phyloP scores from a whole-genome alignment of 2,888 invertebrate genomes.

The Scaptomyza tumidula region DNA sequence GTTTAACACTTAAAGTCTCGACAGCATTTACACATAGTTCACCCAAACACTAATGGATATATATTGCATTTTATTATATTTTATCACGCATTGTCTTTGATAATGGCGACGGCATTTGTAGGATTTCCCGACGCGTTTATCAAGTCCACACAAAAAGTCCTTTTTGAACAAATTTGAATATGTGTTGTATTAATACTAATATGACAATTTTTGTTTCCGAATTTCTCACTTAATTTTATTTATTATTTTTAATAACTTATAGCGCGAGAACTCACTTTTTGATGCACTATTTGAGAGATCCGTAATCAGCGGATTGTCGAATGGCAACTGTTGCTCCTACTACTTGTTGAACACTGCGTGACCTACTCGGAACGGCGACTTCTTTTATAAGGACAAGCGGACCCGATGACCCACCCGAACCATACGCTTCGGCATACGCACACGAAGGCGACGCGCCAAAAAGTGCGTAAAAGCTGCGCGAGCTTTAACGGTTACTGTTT shows the following conservation, averaged over 20 bases:
- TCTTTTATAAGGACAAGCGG: constrained; percentile 80
- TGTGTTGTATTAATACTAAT: background rate
- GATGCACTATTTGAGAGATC: constrained; percentile 15
- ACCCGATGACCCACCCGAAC: constrained; percentile 44
- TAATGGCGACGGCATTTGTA: constrained; percentile 72
- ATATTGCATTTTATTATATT: constrained; percentile 1
- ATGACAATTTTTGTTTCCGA: background rate
- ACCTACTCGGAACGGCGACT: constrained; percentile 65
- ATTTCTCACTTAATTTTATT: background rate
- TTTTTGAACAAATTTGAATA: background rate
- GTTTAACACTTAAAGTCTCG: constrained; percentile 1
- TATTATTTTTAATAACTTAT: background rate
- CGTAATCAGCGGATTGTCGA: constrained; percentile 4
- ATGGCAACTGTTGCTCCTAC: constrained; percentile 79
- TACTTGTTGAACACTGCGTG: constrained; percentile 85
- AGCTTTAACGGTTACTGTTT: constrained; percentile 55
- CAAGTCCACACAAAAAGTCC: constrained; percentile 1
- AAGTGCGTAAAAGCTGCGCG: constrained; percentile 70
- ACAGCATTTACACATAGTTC: constrained; percentile 1
- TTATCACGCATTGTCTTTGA: constrained; percentile 27
- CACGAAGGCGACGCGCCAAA: constrained; percentile 60
- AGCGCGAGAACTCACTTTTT: constrained; percentile 35
- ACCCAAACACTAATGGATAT: constrained; percentile 7
- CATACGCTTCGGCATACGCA: constrained; percentile 22
- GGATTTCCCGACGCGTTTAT: constrained; percentile 56